These are phyloP conservation scores for Ptiloglossa arizonensis DNA, from an alignment of 1,140 invertebrate genomes.

Conservation along the genomic window DNA sequence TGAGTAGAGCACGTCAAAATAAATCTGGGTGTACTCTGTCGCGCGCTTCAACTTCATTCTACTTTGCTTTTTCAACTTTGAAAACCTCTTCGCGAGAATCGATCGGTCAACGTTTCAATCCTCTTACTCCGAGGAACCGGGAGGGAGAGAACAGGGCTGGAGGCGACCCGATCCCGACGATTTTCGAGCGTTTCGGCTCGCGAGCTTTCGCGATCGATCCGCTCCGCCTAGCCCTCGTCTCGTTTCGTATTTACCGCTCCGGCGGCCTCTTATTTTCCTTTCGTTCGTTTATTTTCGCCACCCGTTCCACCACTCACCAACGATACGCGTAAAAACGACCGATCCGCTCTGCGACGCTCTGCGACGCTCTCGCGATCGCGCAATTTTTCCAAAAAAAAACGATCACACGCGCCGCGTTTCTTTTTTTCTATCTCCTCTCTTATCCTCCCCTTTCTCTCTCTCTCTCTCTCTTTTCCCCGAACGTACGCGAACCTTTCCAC, in stretches of 20 bases:
- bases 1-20: constrained; percentile 61
- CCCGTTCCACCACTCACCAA: too few species aligned
- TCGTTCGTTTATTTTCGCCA: constrained; percentile 28
- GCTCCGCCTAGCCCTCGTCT: neutral
- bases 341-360: too few species aligned
- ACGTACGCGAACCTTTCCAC: neutral
- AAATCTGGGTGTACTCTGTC: neutral
- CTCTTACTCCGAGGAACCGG: constrained; percentile 10
- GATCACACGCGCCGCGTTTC: too few species aligned
- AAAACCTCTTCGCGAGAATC: neutral
- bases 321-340: too few species aligned
- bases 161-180: neutral
- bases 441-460: too few species aligned
- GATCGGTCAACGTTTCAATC: constrained; percentile 24
- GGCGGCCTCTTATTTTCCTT: neutral
- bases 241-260: constrained; percentile 7
- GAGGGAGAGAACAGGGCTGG: neutral
- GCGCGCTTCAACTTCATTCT: constrained; percentile 3
- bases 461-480: neutral
- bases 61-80: constrained; percentile 13
- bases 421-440: too few species aligned
- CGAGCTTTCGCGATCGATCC: constrained; percentile 20
- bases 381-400: too few species aligned
- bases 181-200: too few species aligned
- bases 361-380: too few species aligned